Base-by-base conservation (phyloP, 2,797 vertebrate species). In the Gymnopithys bicolor region DNA sequence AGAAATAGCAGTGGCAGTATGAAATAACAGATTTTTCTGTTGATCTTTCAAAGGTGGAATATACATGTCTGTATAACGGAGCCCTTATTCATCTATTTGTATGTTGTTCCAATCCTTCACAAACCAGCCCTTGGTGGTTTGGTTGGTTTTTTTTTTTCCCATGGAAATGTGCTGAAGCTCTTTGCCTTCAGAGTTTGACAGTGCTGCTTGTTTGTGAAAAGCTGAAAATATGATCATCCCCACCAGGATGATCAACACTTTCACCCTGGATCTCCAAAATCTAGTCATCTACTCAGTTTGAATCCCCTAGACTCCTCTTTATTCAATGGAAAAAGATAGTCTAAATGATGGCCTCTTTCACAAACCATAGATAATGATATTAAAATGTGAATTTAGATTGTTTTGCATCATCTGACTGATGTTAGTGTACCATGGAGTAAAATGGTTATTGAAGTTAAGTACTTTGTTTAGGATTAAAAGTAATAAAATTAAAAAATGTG, bases 71-170 rank as follows among this genome's bases (percentile, higher is more conserved):
- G 4, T 79, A 28, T 35, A 76, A 56, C 84, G 89, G 82, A 94
- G 59, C 64, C 56, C 80, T 96, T 94, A 93, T 97, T 97, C 75
- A 91, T 94, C 67, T 62, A 11, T 62, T 87, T 58, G n/a, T 52
- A 30, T 46, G 13, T 56, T 77, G 30, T 74, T 89, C 39, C 6
- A 14, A 70, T 77, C 41, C 32, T 84, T 84, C 52, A 49, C 32
- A 66, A 87, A 89, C 35, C 27, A 18, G 46, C 3, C 7, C 4
- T 21, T 62, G 12, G 8, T 43, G 41, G 7, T 10, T 35, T 19
- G 41, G 41, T 19, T 28, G 15, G 7, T 7, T 33, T 25, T 19
- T 62, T 39, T 60, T 32, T 48, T 37, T 45, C 23, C 5, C 24
- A 13, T 74, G 41, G 63, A 82, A 86, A 76, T 7, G 4, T 56